phyloP scores from a whole-genome alignment of 1,140 invertebrate species.

The Neodiprion virginianus region DNA sequence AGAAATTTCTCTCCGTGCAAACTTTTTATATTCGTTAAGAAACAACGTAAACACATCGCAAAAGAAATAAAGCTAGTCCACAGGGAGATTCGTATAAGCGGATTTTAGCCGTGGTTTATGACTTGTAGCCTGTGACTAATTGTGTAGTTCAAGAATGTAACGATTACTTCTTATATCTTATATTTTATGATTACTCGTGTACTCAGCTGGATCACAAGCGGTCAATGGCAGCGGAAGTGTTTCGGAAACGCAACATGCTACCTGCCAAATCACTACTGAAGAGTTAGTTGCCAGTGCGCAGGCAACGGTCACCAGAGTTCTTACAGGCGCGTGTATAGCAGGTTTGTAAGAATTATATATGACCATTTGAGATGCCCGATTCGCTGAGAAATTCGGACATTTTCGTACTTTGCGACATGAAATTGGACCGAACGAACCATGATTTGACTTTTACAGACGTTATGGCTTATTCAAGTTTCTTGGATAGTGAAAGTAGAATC shows the following conservation, averaged over 20 bases:
- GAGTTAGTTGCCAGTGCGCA: slow-evolving; percentile 58
- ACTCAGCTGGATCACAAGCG: not conserved
- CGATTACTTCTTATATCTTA: not conserved
- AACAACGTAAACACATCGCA: too few species aligned
- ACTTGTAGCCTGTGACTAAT: too few species aligned
- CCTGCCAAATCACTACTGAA: slow-evolving; percentile 56
- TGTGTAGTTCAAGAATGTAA: not conserved
- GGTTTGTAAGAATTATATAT: slow-evolving; percentile 39
- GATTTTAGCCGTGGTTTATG: too few species aligned
- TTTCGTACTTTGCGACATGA: slow-evolving; percentile 1
- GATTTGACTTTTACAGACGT: not conserved
- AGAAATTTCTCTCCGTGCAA: too few species aligned
- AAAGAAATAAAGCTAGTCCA: too few species aligned
- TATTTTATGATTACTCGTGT: not conserved
- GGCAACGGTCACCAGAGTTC: slow-evolving; percentile 56
- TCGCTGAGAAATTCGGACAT: slow-evolving; percentile 4
- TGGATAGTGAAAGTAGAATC: too few species aligned
- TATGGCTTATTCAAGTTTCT: too few species aligned
- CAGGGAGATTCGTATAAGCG: too few species aligned
- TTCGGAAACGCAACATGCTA: slow-evolving; percentile 52
- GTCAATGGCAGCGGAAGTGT: slow-evolving; percentile 14
- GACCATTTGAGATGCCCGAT: not conserved
- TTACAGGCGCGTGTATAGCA: slow-evolving; percentile 58
- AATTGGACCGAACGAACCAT: not conserved
- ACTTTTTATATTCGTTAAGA: too few species aligned